These are phyloP conservation scores for Lagocephalus sceleratus DNA, from an alignment of 2,797 vertebrate species.

Conservation along the genomic window DNA sequence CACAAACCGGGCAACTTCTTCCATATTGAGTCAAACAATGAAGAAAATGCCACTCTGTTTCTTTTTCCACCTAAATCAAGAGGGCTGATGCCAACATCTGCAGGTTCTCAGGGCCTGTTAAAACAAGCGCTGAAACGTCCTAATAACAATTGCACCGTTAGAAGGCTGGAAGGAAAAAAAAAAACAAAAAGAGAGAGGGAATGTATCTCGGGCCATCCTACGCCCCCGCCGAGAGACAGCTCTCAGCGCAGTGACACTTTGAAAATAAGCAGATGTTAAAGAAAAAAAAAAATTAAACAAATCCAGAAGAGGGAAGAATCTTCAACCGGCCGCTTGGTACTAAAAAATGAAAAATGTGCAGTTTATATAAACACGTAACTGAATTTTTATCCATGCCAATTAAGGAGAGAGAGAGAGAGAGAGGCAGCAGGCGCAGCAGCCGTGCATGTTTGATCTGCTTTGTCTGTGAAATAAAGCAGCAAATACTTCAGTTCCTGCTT, in stretches of 20 bases:
- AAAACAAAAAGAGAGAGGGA: conserved; percentile 32
- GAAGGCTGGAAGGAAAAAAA: conserved; percentile 61
- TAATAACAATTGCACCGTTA: conserved; percentile 81
- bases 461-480: no score
- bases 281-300: conserved; percentile 97
- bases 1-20: conserved; percentile 86
- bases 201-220: conserved; percentile 73
- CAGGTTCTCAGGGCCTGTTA: conserved; percentile 93
- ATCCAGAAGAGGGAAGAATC: conserved; percentile 89
- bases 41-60: conserved; percentile 83
- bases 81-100: conserved; percentile 90
- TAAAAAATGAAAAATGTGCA: conserved; percentile 98
- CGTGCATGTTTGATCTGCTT: conserved; percentile 49
- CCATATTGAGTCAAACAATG: conserved; percentile 99
- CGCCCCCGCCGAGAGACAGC: conserved; percentile 67
- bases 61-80: conserved; percentile 75
- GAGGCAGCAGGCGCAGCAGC: conserved; percentile 46
- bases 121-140: conserved; percentile 84
- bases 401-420: conserved; percentile 87
- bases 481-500: conserved; percentile 31
- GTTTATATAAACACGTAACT: conserved; percentile 95
- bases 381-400: conserved; percentile 96
- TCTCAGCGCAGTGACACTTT: conserved; percentile 86
- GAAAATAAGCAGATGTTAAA: conserved; percentile 97
- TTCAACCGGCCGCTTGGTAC: conserved; percentile 87